phyloP scores from a whole-genome alignment of 2,113 vertebrate genomes.

The Paradoxurus hermaphroditus region DNA sequence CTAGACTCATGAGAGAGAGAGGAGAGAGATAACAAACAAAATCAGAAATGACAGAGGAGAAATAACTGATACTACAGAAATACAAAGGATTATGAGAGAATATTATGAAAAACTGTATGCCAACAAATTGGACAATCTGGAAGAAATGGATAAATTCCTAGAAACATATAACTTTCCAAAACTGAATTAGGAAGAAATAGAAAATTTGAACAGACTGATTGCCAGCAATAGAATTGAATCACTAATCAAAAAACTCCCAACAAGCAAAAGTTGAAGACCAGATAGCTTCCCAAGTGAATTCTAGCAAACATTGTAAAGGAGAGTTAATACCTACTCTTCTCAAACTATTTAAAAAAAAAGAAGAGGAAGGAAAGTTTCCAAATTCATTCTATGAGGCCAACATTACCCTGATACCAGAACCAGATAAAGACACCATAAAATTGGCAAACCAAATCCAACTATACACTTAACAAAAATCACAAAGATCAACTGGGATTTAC shows the following conservation, averaged over 20 bases:
- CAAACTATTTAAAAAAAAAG: not conserved
- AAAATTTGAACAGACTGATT: not conserved
- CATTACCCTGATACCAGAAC: not conserved
- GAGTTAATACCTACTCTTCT: not conserved
- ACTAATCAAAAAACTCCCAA: not conserved
- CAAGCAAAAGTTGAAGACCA: not conserved
- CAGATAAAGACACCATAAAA: not conserved
- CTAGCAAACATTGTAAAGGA: not conserved
- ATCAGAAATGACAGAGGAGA: not conserved
- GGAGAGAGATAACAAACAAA: not conserved
- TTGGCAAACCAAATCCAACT: not conserved
- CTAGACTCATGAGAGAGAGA: not conserved
- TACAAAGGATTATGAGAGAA: not conserved
- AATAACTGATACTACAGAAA: not conserved
- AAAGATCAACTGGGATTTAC: not conserved
- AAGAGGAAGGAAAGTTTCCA: not conserved
- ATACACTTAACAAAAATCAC: not conserved
- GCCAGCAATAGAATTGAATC: not conserved
- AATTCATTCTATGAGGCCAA: not conserved
- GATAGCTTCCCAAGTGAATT: not conserved
- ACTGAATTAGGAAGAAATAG: not conserved
- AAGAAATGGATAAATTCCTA: not conserved
- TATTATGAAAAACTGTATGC: not conserved
- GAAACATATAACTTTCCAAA: not conserved
- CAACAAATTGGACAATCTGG: not conserved